These are phyloP conservation scores for Conger conger DNA, from an alignment of 2,113 vertebrate species.

Conservation along the genomic window DNA sequence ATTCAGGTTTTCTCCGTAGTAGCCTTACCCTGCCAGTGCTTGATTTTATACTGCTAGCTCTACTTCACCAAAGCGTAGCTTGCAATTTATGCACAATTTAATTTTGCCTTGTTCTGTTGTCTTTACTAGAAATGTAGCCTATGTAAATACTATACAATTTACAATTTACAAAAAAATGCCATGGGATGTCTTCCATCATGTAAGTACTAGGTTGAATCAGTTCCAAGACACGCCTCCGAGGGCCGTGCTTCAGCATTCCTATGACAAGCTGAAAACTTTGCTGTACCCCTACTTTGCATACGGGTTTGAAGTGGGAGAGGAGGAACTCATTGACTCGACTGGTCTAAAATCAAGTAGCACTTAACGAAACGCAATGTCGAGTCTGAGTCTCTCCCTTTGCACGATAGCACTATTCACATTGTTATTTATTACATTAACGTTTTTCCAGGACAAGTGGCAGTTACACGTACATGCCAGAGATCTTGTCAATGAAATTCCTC, in stretches of 20 bases:
- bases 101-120: no score
- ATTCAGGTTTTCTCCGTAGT: neutral
- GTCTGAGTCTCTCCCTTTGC: slow-evolving; percentile 61
- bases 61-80: no score
- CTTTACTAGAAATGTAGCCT: no score
- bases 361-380: slow-evolving; percentile 50
- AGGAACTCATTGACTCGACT: neutral
- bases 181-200: neutral
- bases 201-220: slow-evolving; percentile 45
- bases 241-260: slow-evolving; percentile 56
- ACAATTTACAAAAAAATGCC: no score
- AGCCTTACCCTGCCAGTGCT: no score
- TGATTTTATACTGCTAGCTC: no score
- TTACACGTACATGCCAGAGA: slow-evolving; percentile 45
- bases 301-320: neutral
- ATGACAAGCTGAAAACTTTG: slow-evolving; percentile 53
- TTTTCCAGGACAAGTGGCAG: slow-evolving; percentile 66
- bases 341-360: slow-evolving; percentile 17
- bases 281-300: neutral
- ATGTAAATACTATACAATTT: no score
- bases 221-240: slow-evolving; percentile 60
- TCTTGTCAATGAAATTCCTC: slow-evolving; percentile 40
- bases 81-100: no score
- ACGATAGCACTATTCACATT: slow-evolving; percentile 62
- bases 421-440: slow-evolving; percentile 62